phyloP scores from a whole-genome alignment of 2,113 vertebrate species.

The Irena cyanogastra region DNA sequence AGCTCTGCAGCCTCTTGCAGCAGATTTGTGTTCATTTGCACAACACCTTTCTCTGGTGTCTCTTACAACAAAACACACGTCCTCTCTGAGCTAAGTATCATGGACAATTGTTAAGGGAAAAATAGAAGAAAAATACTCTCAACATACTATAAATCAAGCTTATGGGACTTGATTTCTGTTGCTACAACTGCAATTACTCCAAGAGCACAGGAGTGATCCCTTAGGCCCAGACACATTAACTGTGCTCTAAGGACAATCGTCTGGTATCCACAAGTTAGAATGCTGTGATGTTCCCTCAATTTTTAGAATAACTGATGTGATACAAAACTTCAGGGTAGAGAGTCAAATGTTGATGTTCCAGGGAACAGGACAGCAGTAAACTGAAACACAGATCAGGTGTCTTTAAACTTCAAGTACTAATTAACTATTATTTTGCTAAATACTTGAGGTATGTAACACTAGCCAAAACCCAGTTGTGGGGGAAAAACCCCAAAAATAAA shows the following conservation, averaged over 20 bases:
- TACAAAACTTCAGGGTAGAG: not conserved
- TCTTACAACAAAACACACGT: not conserved
- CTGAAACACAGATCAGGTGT: not conserved
- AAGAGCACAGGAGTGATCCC: not conserved
- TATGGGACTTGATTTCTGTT: not conserved
- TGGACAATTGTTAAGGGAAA: not conserved
- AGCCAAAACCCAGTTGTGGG: not conserved
- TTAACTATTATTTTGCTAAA: not conserved
- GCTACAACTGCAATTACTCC: not conserved
- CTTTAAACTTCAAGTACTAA: not conserved
- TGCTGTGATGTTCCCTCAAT: rapidly evolving
- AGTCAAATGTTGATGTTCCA: not conserved
- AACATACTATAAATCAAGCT: not conserved
- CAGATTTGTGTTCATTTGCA: not conserved
- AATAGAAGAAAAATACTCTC: not conserved
- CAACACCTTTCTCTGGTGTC: not conserved
- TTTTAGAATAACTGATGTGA: not conserved
- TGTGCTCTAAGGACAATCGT: not conserved
- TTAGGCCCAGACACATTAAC: not conserved
- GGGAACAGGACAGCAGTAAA: rapidly evolving
- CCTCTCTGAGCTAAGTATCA: not conserved
- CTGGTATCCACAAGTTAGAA: not conserved
- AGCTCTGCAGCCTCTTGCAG: not conserved
- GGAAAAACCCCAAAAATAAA: not conserved
- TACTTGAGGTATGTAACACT: not conserved